phyloP scores from a whole-genome alignment of 2,888 invertebrate genomes.

The Aphelenchoides bicaudatus region DNA sequence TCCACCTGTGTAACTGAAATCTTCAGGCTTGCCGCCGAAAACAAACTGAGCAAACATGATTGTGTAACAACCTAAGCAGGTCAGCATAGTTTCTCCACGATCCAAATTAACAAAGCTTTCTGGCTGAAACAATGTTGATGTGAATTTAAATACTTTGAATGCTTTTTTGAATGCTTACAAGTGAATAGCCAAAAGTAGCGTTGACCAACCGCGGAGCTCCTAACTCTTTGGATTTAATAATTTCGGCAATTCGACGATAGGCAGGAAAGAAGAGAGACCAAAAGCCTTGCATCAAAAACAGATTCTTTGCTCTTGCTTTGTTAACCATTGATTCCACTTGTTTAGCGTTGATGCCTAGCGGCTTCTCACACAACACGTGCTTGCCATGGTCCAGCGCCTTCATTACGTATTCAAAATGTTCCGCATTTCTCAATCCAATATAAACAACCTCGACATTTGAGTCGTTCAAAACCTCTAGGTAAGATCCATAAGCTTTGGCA shows the following conservation, averaged over 20 bases:
- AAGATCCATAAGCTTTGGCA: slow-evolving; percentile 7
- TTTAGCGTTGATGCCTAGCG: slow-evolving; percentile 75
- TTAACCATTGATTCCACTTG: slow-evolving; percentile 71
- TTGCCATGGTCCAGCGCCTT: slow-evolving; percentile 77
- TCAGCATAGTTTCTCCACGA: slow-evolving; percentile 17
- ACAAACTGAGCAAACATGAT: slow-evolving; percentile 10
- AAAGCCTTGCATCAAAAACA: slow-evolving; percentile 73
- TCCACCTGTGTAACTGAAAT: background rate
- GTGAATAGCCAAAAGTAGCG: slow-evolving; percentile 8
- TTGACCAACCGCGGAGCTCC: background rate
- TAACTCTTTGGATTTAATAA: slow-evolving; percentile 2
- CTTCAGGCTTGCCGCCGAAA: background rate
- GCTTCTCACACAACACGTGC: slow-evolving; percentile 84
- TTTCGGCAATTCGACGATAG: background rate
- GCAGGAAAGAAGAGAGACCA: slow-evolving; percentile 21
- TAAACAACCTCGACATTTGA: slow-evolving; percentile 74
- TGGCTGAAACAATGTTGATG: slow-evolving; percentile 8
- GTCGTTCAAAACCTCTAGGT: slow-evolving; percentile 16
- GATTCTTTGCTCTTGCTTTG: slow-evolving; percentile 70
- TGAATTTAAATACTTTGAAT: too few species aligned
- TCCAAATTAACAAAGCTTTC: slow-evolving; percentile 15
- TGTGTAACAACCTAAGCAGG: slow-evolving; percentile 12
- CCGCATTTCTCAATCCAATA: slow-evolving; percentile 74
- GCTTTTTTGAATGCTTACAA: slow-evolving; percentile 3
- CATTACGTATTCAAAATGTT: slow-evolving; percentile 72